phyloP scores from a whole-genome alignment of 2,113 vertebrate genomes.

The Cebidichthys violaceus region DNA sequence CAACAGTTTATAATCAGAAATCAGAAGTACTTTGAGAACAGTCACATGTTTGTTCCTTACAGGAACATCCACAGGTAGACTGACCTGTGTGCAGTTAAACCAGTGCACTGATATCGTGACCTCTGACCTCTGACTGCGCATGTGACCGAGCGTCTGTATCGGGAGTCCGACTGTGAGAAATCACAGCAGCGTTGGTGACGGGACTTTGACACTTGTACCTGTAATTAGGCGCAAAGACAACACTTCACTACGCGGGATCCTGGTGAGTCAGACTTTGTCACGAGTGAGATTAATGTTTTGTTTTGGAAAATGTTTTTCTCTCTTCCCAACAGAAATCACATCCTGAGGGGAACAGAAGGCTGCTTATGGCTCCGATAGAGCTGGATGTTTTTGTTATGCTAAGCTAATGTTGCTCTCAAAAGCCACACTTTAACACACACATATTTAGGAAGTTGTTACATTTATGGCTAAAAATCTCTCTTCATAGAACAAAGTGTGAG shows the following conservation, averaged over 20 bases:
- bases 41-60: neutral
- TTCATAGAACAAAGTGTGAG: neutral
- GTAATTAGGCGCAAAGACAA: slow-evolving; percentile 49
- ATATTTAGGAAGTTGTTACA: too few relatives aligned
- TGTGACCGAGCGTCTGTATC: slow-evolving; percentile 10
- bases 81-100: neutral
- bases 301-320: too few relatives aligned
- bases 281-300: neutral
- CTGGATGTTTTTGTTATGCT: neutral
- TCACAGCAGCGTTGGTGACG: neutral
- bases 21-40: neutral
- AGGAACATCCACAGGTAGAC: neutral
- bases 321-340: neutral
- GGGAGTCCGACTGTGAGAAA: neutral
- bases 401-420: neutral
- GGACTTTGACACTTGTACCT: slow-evolving; percentile 17
- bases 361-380: too few relatives aligned
- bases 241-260: slow-evolving; percentile 23
- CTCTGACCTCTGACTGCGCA: slow-evolving; percentile 44
- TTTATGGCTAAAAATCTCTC: neutral
- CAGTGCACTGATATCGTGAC: neutral
- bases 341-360: neutral
- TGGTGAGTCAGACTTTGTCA: slow-evolving; percentile 38
- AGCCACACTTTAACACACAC: neutral
- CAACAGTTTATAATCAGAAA: neutral